Conservation (phyloP, 2,113 vertebrate genomes). For the Entosphenus tridentatus region DNA sequence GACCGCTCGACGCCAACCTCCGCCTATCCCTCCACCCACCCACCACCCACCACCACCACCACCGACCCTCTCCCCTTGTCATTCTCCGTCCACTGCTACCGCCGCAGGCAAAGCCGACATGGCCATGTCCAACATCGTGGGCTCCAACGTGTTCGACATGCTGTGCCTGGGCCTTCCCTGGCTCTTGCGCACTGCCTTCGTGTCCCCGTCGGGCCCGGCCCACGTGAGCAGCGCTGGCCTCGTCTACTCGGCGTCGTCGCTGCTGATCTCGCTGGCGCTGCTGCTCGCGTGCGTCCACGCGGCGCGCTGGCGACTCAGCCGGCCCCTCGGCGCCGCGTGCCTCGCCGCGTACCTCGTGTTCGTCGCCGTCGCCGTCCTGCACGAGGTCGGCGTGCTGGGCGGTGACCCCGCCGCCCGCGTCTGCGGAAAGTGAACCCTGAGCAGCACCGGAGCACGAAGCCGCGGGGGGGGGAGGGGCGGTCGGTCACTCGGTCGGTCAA, state of each 20-base stretch:
- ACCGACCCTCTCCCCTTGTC: neutral
- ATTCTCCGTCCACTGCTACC: neutral
- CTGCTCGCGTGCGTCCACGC: slow-evolving; percentile 52
- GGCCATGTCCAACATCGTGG: slow-evolving; percentile 94
- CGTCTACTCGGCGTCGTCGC: slow-evolving; percentile 45
- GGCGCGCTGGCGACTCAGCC: slow-evolving; percentile 74
- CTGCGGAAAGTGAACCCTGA: neutral
- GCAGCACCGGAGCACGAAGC: too few relatives aligned
- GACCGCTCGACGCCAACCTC: too few relatives aligned
- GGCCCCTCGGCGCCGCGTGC: slow-evolving; percentile 46
- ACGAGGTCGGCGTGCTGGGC: slow-evolving; percentile 77
- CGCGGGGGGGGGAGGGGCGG: too few relatives aligned
- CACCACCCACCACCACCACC: too few relatives aligned
- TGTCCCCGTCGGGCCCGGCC: slow-evolving; percentile 35
- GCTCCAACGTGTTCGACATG: slow-evolving; percentile 91
- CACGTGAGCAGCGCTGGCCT: slow-evolving; percentile 65
- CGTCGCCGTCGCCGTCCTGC: slow-evolving; percentile 50
- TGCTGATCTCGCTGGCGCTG: slow-evolving; percentile 58
- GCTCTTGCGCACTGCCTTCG: slow-evolving; percentile 74
- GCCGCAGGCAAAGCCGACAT: slow-evolving; percentile 75
- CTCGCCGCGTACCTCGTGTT: slow-evolving; percentile 53
- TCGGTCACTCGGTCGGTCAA: too few relatives aligned
- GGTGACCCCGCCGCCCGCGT: slow-evolving; percentile 32
- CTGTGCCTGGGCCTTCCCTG: slow-evolving; percentile 76
- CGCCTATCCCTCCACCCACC: too few relatives aligned